Percentiles rank a stretch among this genome's conserved stretches.
Evolutionary conservation across 2,888 invertebrate genomes (phyloP).

Genomic region (Heteromyza rotundicornis): DNA sequence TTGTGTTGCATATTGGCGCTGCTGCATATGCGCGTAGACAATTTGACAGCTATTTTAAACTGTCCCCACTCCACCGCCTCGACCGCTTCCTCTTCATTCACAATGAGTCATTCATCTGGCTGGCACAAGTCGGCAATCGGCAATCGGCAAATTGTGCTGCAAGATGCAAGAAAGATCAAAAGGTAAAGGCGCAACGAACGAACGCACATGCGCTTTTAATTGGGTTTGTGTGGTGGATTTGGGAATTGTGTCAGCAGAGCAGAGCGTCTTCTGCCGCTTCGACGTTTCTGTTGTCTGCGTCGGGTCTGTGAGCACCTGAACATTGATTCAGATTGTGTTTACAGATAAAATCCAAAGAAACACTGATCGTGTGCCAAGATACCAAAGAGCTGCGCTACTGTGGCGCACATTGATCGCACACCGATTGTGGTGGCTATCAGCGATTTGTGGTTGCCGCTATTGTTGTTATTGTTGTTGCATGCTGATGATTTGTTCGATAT

Average conservation of each 20-base stretch:
- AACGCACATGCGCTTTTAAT: slow-evolving; percentile 36
- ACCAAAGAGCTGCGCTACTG: slow-evolving; percentile 13
- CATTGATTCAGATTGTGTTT: slow-evolving; percentile 23
- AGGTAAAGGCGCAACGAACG: slow-evolving; percentile 24
- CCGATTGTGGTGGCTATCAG: slow-evolving; percentile 1
- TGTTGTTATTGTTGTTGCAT: slow-evolving; percentile 7
- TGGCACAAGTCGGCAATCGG: not conserved
- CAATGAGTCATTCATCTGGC: not conserved
- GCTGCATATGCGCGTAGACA: slow-evolving; percentile 24
- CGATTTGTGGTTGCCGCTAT: not conserved
- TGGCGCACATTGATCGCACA: slow-evolving; percentile 6
- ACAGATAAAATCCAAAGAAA: slow-evolving; percentile 39
- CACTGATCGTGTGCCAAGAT: slow-evolving; percentile 49
- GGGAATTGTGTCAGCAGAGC: slow-evolving; percentile 50
- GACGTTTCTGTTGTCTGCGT: slow-evolving; percentile 2
- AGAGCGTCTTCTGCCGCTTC: slow-evolving; percentile 3
- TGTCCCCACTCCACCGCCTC: slow-evolving; percentile 23
- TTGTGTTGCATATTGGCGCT: too few relatives aligned
- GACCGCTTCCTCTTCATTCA: slow-evolving; percentile 12
- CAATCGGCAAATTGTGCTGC: slow-evolving; percentile 23
- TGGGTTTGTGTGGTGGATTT: slow-evolving; percentile 31
- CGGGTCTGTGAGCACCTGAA: slow-evolving; percentile 9
- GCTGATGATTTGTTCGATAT: slow-evolving; percentile 11
- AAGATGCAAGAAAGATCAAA: slow-evolving; percentile 34
- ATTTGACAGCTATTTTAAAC: slow-evolving; percentile 50